Evolutionary conservation across 2,888 invertebrate genomes (phyloP), one percentile per base, ranked within the genome.

Genomic region (Archaeoteleia sp.): DNA sequence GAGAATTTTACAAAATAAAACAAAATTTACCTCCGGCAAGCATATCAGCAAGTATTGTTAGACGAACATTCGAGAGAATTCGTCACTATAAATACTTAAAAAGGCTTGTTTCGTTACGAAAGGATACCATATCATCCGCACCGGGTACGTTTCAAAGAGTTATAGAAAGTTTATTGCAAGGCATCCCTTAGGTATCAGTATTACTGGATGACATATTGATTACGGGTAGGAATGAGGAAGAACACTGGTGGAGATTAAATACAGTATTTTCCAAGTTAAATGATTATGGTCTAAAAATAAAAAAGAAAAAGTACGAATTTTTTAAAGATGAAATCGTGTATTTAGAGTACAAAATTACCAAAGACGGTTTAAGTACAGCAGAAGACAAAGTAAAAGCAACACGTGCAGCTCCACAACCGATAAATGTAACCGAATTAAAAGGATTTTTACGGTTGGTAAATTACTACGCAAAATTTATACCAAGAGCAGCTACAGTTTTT

Each of bases 131-230:
- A n/a, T 40, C 58, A 8, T 60, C 68, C 8, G 67, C 61, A 55
- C 80, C 80, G 14, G 78, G 78, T 27, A 66, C 76, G 9, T 82
- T 82, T 67, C 79, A 82, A 48, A 73, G 72, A 30, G 58, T 72
- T 14, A 78, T 78, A 62, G 76, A 79, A 30, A 27, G 54, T 15
- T 46, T 87, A 1, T 45, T 86, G 1, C 23, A 61, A 37, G 73
- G 70, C 5, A 81, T 82, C 14, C 72, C 79, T 23, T 82, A 83
- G 0, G 76, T 74, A 1, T 53, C 82, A 17, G 83, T 82, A 55
- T 77, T 78, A 40, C 81, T 80, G 13, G 85, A 85, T 72, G 84
- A 85, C 70, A 83, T 86, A 30, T 40, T 84, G 1, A 67, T 86
- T n/a, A 77, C 25, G 66, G 74, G 83, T 76, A 1, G 73, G 48